phyloP scores from a whole-genome alignment of 2,888 invertebrate genomes.

The Diarsia dahlii region DNA sequence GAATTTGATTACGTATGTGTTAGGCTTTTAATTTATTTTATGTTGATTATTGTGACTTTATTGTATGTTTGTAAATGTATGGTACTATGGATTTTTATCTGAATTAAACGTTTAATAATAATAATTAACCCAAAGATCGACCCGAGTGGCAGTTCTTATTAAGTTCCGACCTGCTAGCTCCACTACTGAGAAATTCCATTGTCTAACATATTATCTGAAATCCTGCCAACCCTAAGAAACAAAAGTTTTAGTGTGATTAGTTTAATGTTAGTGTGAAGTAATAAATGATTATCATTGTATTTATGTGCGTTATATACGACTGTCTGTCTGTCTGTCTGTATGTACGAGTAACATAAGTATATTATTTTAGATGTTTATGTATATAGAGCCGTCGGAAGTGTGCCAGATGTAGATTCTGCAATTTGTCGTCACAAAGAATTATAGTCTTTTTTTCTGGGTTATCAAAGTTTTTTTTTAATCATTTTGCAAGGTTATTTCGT shows the following conservation, averaged over 20 bases:
- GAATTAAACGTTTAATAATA: too few species aligned
- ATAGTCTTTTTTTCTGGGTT: slow-evolving; percentile 14
- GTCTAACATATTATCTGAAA: background rate
- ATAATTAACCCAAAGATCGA: too few species aligned
- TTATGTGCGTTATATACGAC: slow-evolving; percentile 32
- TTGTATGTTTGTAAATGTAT: too few species aligned
- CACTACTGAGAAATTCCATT: too few species aligned
- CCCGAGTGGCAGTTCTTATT: too few species aligned
- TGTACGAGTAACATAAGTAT: slow-evolving; percentile 1
- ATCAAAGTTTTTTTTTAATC: too few species aligned
- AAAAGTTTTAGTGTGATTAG: slow-evolving; percentile 33
- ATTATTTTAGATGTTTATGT: slow-evolving; percentile 8
- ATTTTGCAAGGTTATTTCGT: too few species aligned
- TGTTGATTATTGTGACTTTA: too few species aligned
- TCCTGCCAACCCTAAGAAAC: slow-evolving; percentile 35
- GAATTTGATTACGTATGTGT: too few species aligned
- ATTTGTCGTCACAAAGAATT: slow-evolving; percentile 28
- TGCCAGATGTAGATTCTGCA: slow-evolving; percentile 9
- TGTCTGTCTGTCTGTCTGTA: background rate
- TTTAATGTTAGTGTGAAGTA: slow-evolving; percentile 41
- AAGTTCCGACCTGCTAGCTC: too few species aligned
- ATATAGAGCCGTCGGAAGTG: background rate
- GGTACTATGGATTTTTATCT: too few species aligned
- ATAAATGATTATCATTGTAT: slow-evolving; percentile 41
- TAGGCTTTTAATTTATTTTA: too few species aligned